These are phyloP conservation scores for Aphodius granarius DNA, from an alignment of 2,888 invertebrate genomes.

Conservation along the genomic window DNA sequence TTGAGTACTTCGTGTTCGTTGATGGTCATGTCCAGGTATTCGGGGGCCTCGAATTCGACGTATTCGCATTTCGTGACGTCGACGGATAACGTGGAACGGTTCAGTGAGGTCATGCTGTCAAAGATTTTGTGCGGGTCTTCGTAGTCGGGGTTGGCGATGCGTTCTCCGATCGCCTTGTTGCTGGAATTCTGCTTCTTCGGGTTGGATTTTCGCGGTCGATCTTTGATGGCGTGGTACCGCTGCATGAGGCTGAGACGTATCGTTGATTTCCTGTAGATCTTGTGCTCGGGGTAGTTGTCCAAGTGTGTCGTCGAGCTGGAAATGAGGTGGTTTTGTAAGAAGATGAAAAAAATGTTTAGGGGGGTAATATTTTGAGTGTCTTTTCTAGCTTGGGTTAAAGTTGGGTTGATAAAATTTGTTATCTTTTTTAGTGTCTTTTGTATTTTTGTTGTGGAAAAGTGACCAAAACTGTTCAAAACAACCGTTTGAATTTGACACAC, in stretches of 20 bases:
- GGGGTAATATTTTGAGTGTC: too few species aligned
- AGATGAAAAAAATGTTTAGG: too few species aligned
- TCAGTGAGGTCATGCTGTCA: conserved; percentile 36
- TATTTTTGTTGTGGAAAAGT: too few species aligned
- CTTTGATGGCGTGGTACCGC: conserved; percentile 56
- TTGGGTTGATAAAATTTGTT: too few species aligned
- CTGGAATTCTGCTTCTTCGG: conserved; percentile 74
- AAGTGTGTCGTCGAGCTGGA: conserved; percentile 6
- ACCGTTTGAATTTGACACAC: too few species aligned
- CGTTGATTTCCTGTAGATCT: conserved; percentile 71
- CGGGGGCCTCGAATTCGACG: conserved; percentile 61
- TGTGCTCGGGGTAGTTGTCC: conserved; percentile 73
- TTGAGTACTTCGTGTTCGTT: conserved; percentile 51
- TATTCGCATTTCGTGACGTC: conserved; percentile 34
- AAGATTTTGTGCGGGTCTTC: conserved; percentile 76
- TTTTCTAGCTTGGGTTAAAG: too few species aligned
- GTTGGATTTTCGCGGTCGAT: conserved; percentile 56
- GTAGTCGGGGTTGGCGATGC: conserved; percentile 86
- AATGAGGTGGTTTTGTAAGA: too few species aligned
- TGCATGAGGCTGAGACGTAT: conserved; percentile 63
- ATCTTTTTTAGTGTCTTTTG: too few species aligned
- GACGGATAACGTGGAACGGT: conserved; percentile 31
- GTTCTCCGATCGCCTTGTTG: conserved; percentile 74
- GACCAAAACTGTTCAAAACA: too few species aligned
- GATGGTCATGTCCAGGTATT: conserved; percentile 46